A percentile compares a stretch with the other conserved stretches of the same genome.
These are phyloP conservation scores for Solea solea DNA, from an alignment of 2,113 vertebrate genomes.

Conservation along the genomic window DNA sequence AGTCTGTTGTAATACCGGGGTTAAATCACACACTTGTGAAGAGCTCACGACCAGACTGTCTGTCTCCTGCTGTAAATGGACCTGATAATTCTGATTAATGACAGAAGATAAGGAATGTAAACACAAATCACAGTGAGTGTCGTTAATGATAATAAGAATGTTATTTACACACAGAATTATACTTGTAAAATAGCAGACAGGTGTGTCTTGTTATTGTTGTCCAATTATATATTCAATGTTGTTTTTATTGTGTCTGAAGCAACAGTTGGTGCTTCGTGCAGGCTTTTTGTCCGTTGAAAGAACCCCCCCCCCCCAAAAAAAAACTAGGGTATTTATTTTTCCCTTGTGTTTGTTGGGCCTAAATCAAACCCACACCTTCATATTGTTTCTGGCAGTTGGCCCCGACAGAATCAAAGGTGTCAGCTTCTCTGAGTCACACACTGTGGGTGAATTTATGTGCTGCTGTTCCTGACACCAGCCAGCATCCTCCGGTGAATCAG, in stretches of 20 bases:
- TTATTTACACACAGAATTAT: neutral
- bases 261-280: neutral
- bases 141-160: neutral
- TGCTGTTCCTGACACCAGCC: neutral
- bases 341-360: neutral
- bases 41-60: conserved; percentile 14
- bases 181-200: neutral
- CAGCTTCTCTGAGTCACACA: conserved; percentile 13
- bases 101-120: neutral
- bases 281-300: neutral
- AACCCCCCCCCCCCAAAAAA: too few species aligned
- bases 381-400: conserved; percentile 10
- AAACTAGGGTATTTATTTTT: neutral
- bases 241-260: neutral
- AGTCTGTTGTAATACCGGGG: conserved; percentile 32
- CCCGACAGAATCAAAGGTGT: conserved; percentile 26
- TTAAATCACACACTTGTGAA: conserved; percentile 29
- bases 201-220: conserved; percentile 2
- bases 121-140: neutral
- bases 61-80: conserved; percentile 49
- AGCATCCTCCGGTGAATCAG: conserved; percentile 38
- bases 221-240: neutral
- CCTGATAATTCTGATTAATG: conserved; percentile 34
- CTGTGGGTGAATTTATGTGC: conserved; percentile 26
- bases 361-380: neutral